Conservation (phyloP, 1,140 invertebrate species). For the Diabrotica virgifera region DNA sequence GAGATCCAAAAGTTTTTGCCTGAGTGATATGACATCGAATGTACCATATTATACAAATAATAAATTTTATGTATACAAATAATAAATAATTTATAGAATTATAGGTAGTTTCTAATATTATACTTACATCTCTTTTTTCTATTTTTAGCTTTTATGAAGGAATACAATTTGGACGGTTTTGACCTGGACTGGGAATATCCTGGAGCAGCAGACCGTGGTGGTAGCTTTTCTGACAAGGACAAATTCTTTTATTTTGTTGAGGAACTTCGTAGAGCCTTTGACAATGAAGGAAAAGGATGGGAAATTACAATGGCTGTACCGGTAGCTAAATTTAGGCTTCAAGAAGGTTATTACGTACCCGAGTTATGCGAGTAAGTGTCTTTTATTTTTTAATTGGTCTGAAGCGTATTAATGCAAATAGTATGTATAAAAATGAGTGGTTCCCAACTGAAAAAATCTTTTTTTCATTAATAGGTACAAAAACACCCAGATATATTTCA, state of each 20-base stretch:
- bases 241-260: constrained; percentile 80
- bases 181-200: constrained; percentile 88
- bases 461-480: no score
- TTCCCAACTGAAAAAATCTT: no score
- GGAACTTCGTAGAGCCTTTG: constrained; percentile 75
- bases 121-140: neutral
- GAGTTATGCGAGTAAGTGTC: constrained; percentile 77
- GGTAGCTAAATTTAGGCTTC: constrained; percentile 76
- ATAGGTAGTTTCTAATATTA: no score
- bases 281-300: constrained; percentile 70
- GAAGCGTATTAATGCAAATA: no score
- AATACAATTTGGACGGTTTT: constrained; percentile 77
- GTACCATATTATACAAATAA: no score
- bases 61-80: no score
- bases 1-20: no score
- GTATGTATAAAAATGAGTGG: no score
- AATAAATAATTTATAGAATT: no score
- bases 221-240: constrained; percentile 78
- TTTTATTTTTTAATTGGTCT: no score
- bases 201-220: constrained; percentile 79
- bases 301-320: constrained; percentile 86
- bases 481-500: no score
- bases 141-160: constrained; percentile 64
- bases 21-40: no score
- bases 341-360: constrained; percentile 85